Conservation (phyloP, 2,113 vertebrate species). For the Ciconia maguari region DNA sequence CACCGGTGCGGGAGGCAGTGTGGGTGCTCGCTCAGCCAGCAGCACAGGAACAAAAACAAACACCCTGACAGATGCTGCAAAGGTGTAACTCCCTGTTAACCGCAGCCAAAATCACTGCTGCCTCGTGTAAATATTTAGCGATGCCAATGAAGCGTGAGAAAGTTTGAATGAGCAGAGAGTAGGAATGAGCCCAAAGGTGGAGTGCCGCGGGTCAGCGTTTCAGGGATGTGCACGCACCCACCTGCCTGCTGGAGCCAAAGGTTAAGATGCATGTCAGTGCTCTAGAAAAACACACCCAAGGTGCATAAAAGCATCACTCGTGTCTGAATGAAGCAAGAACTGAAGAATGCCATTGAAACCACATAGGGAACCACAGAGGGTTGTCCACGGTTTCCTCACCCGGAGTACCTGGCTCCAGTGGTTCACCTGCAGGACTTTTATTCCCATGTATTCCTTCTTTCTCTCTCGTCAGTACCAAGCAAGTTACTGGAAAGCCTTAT, state of each 20-base stretch:
- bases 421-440: not conserved
- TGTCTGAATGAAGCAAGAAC: not conserved
- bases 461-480: not conserved
- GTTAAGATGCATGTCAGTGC: fast-evolving
- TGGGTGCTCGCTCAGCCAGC: not conserved
- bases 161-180: not conserved
- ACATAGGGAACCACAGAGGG: fast-evolving
- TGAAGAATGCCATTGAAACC: not conserved
- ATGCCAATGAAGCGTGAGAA: not conserved
- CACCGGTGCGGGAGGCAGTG: fast-evolving
- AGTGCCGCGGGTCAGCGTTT: fast-evolving
- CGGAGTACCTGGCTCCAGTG: not conserved
- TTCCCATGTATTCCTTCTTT: not conserved
- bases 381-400: not conserved
- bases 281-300: not conserved
- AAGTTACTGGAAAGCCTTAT: not conserved
- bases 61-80: not conserved
- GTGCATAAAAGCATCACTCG: fast-evolving
- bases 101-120: not conserved
- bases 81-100: not conserved
- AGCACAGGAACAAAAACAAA: not conserved
- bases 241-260: not conserved
- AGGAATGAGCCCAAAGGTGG: not conserved
- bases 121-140: not conserved
- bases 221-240: not conserved